Evolutionary conservation across 2,113 vertebrate genomes (phyloP).

Genomic region (Amazona guildingii): DNA sequence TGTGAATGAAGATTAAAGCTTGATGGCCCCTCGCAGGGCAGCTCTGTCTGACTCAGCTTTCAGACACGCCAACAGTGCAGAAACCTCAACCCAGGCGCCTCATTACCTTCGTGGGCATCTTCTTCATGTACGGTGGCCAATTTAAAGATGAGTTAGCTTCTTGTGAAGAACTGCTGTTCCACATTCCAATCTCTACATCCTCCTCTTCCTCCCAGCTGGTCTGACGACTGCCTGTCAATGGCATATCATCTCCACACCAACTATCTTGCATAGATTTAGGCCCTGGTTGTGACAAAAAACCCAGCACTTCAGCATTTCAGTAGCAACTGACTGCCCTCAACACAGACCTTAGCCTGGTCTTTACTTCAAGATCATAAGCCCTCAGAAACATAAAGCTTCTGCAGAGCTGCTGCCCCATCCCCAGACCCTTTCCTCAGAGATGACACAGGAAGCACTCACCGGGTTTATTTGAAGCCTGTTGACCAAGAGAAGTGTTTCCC

Average conservation of each 20-base stretch:
- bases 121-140: slow-evolving; percentile 91
- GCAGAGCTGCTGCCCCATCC: not conserved
- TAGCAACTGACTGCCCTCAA: not conserved
- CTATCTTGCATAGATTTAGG: slow-evolving; percentile 95
- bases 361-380: not conserved
- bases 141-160: slow-evolving; percentile 87
- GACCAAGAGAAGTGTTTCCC: slow-evolving; percentile 76
- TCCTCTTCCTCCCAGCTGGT: slow-evolving; percentile 94
- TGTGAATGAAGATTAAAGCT: not conserved
- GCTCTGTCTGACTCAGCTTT: not conserved
- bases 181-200: slow-evolving; percentile 97
- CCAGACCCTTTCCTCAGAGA: not conserved
- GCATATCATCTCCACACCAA: slow-evolving; percentile 88
- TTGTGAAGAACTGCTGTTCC: slow-evolving; percentile 89
- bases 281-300: slow-evolving; percentile 59
- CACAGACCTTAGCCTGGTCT: not conserved
- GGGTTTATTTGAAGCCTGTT: slow-evolving; percentile 82
- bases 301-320: not conserved
- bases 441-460: slow-evolving; percentile 73
- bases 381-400: not conserved
- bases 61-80: not conserved
- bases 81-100: not conserved
- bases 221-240: slow-evolving; percentile 76
- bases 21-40: not conserved
- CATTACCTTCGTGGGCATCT: slow-evolving; percentile 89